Conservation (phyloP, 2,888 invertebrate genomes). For the Aelia acuminata region DNA sequence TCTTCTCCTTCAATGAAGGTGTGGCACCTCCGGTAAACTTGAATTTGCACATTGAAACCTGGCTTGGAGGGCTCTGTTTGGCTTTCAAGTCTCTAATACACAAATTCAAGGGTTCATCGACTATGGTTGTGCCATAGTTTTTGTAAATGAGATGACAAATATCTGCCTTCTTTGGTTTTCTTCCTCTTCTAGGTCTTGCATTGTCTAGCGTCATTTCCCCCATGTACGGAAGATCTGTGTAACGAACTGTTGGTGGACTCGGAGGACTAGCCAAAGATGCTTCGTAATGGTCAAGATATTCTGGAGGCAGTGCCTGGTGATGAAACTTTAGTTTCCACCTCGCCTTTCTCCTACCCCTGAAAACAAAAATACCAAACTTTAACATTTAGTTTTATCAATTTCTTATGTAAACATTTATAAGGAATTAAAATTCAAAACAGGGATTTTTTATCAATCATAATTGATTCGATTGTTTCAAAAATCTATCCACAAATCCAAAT, state of each 20-base stretch:
- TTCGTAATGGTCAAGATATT: constrained; percentile 85
- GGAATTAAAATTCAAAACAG: no score
- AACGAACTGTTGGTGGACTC: constrained; percentile 71
- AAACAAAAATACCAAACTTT: constrained; percentile 58
- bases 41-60: constrained; percentile 91
- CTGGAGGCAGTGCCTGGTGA: constrained; percentile 84
- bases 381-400: neutral
- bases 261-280: constrained; percentile 74
- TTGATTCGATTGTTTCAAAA: no score
- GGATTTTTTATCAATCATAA: no score
- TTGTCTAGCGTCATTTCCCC: constrained; percentile 92
- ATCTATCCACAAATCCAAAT: no score
- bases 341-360: constrained; percentile 74
- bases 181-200: constrained; percentile 86
- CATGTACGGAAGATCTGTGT: constrained; percentile 91
- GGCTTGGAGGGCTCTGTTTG: constrained; percentile 65
- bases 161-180: constrained; percentile 93
- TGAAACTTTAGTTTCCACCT: constrained; percentile 85
- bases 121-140: constrained; percentile 87
- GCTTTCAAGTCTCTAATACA: constrained; percentile 82
- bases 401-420: no score
- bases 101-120: constrained; percentile 85
- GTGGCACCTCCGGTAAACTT: constrained; percentile 94
- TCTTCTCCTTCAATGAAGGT: constrained; percentile 90
- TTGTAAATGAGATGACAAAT: constrained; percentile 93